Conservation (phyloP, 2,113 vertebrate species). For the Prunella himalayana region DNA sequence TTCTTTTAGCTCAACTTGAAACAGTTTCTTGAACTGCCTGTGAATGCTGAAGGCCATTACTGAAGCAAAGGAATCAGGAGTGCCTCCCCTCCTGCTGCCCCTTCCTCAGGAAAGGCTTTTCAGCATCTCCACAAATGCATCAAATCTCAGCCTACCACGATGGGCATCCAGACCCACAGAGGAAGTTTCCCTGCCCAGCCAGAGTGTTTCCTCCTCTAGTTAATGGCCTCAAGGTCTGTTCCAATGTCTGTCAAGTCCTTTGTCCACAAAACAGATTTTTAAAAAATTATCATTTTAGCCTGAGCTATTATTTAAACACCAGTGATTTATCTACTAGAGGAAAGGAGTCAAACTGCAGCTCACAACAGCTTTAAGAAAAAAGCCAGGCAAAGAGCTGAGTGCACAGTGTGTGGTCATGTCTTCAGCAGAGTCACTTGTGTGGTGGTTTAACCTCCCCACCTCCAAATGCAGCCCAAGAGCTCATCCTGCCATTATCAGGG, state of each 20-base stretch:
- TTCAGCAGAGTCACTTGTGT: not conserved
- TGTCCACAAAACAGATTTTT: not conserved
- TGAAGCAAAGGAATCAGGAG: not conserved
- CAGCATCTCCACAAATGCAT: not conserved
- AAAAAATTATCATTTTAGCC: not conserved
- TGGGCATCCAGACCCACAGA: not conserved
- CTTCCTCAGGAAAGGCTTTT: constrained; percentile 2
- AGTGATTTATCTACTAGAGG: not conserved
- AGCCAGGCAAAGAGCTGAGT: not conserved
- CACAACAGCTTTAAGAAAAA: not conserved
- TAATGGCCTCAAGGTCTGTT: not conserved
- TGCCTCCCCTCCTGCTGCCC: not conserved
- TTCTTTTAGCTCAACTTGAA: not conserved
- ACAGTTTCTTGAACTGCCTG: not conserved
- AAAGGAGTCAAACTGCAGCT: not conserved
- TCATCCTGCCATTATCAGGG: too few relatives aligned
- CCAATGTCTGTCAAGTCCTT: not conserved
- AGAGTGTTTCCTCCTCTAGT: not conserved
- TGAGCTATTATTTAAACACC: not conserved
- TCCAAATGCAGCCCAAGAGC: not conserved
- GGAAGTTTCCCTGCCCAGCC: not conserved
- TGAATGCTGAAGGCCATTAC: not conserved
- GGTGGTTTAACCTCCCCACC: not conserved
- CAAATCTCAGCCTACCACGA: not conserved
- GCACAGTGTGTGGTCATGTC: fast-evolving